A percentile compares a stretch with the other conserved stretches of the same genome.
phyloP scores from a whole-genome alignment of 2,113 vertebrate genomes.

The Pandion haliaetus region DNA sequence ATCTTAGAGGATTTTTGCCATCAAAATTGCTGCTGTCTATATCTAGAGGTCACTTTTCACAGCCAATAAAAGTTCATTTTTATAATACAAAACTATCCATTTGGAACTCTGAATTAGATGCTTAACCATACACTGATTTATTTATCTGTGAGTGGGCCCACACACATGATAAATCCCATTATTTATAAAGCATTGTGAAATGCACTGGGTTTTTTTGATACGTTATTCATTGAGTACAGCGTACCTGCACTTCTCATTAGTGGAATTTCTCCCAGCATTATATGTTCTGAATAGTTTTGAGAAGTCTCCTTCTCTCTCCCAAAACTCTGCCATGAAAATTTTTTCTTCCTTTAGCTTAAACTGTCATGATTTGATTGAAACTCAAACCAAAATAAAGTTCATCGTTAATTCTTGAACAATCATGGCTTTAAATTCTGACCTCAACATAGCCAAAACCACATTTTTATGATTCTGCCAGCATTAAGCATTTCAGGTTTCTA shows the following conservation, averaged over 20 bases:
- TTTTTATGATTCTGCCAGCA: neutral
- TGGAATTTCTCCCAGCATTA: neutral
- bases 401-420: neutral
- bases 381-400: neutral
- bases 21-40: neutral
- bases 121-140: neutral
- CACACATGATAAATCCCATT: neutral
- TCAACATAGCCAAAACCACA: neutral
- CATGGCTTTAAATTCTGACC: neutral
- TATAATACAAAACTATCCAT: neutral
- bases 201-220: neutral
- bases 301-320: neutral
- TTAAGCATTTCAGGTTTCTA: neutral
- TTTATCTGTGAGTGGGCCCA: neutral
- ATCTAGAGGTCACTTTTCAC: neutral
- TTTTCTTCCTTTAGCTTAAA: neutral
- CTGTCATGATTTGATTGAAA: neutral
- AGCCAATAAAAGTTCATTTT: neutral
- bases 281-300: neutral
- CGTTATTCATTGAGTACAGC: neutral
- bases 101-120: neutral
- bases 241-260: neutral
- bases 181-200: neutral
- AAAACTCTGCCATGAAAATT: neutral
- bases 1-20: neutral